Percentiles rank a stretch among this genome's conserved stretches.
Evolutionary conservation across 2,888 invertebrate genomes (phyloP).

Genomic region (Euplagia quadripunctaria): DNA sequence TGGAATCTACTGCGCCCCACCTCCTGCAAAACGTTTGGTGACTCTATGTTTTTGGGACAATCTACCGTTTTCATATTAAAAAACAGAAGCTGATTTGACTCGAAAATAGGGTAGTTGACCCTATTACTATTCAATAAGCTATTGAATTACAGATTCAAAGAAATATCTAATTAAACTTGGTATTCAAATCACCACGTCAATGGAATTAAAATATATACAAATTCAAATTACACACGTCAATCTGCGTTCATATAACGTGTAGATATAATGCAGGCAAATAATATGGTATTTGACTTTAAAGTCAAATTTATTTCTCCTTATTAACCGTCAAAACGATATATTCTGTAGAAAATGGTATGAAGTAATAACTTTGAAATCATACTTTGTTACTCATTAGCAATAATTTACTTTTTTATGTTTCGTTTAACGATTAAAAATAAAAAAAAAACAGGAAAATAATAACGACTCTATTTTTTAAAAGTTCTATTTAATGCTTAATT

Average conservation of each 20-base stretch:
- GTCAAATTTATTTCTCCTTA: not conserved
- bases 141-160: slow-evolving; percentile 43
- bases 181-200: slow-evolving; percentile 42
- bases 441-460: too few relatives aligned
- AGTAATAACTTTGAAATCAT: too few relatives aligned
- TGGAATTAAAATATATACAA: slow-evolving; percentile 31
- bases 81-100: slow-evolving; percentile 1
- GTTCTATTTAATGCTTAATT: too few relatives aligned
- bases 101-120: not conserved
- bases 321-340: not conserved
- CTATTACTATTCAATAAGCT: slow-evolving; percentile 14
- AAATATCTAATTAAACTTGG: slow-evolving; percentile 44
- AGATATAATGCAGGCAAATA: not conserved
- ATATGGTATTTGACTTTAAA: not conserved
- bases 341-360: too few relatives aligned
- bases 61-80: not conserved
- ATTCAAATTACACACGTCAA: slow-evolving; percentile 12
- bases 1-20: not conserved
- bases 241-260: slow-evolving; percentile 3
- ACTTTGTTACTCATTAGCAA: too few relatives aligned
- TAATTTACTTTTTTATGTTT: too few relatives aligned
- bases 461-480: too few relatives aligned
- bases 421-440: too few relatives aligned
- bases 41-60: not conserved
- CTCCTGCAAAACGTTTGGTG: not conserved